phyloP scores from a whole-genome alignment of 2,888 invertebrate species.

The Strigamia crassipes region DNA sequence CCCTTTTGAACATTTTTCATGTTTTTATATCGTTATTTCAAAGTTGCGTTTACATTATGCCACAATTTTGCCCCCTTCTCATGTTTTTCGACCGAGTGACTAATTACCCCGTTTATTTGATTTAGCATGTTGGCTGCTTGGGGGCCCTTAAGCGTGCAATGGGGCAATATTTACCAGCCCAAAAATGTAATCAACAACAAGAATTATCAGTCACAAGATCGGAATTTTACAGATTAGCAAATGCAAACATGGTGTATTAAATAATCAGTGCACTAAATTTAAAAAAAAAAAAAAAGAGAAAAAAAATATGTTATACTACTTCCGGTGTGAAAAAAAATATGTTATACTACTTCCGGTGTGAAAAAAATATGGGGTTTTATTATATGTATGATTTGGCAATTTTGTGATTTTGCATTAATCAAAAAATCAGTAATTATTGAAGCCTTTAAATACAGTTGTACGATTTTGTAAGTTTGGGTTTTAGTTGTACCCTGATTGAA shows the following conservation, averaged over 20 bases:
- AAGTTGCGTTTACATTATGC: neutral
- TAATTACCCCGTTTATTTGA: constrained; percentile 25
- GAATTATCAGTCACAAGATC: neutral
- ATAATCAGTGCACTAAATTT: neutral
- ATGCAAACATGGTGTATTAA: neutral
- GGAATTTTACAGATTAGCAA: neutral
- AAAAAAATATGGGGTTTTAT: no score
- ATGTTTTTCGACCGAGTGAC: constrained; percentile 26
- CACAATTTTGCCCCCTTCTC: neutral
- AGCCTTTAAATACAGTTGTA: no score
- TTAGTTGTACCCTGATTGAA: no score
- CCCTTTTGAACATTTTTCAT: neutral
- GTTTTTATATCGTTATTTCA: neutral
- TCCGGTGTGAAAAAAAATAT: no score
- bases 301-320: no score
- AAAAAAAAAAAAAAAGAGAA: no score
- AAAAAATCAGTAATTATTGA: no score
- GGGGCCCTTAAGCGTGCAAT: neutral
- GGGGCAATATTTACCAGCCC: neutral
- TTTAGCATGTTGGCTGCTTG: neutral
- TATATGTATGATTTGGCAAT: no score
- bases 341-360: no score
- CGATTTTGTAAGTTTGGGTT: no score
- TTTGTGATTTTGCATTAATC: no score
- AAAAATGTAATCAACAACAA: neutral